phyloP scores from a whole-genome alignment of 2,797 vertebrate genomes.

The Leptoclinus maculatus region DNA sequence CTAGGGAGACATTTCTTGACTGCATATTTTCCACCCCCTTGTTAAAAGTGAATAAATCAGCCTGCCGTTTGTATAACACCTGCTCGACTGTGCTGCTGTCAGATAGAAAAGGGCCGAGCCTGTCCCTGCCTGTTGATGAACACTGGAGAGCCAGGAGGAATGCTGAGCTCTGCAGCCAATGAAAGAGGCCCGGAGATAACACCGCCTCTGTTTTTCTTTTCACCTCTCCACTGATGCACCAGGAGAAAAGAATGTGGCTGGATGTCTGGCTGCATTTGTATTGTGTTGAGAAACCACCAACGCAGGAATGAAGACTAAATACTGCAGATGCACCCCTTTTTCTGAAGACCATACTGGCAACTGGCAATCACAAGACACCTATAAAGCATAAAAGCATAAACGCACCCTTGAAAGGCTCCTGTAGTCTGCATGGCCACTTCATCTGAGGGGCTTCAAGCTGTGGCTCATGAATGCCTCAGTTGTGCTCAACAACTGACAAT shows the following conservation, averaged over 20 bases:
- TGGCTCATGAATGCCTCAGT: constrained; percentile 66
- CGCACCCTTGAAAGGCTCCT: not conserved
- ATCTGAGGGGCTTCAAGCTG: constrained; percentile 47
- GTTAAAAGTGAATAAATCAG: constrained; percentile 41
- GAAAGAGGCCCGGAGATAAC: constrained; percentile 34
- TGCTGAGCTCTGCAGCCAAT: constrained; percentile 34
- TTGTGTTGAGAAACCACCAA: not conserved
- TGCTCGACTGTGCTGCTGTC: constrained; percentile 37
- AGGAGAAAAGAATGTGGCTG: not conserved
- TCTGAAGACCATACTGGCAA: not conserved
- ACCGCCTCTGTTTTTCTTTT: constrained; percentile 26
- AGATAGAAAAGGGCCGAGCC: constrained; percentile 21
- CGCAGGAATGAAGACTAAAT: not conserved
- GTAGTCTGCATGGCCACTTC: constrained; percentile 38
- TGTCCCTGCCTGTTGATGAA: constrained; percentile 65
- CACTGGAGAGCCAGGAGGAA: constrained; percentile 53
- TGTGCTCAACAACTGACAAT: constrained; percentile 73
- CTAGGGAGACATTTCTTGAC: constrained; percentile 1
- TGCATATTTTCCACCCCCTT: constrained; percentile 2
- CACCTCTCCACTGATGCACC: not conserved
- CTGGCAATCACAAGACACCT: constrained; percentile 1
- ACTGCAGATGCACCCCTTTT: not conserved
- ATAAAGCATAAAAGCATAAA: not conserved
- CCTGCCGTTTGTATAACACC: constrained; percentile 38
- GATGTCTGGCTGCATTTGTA: not conserved